Base-by-base conservation (phyloP, 1,140 invertebrate genomes). In the Drosophila busckii region DNA sequence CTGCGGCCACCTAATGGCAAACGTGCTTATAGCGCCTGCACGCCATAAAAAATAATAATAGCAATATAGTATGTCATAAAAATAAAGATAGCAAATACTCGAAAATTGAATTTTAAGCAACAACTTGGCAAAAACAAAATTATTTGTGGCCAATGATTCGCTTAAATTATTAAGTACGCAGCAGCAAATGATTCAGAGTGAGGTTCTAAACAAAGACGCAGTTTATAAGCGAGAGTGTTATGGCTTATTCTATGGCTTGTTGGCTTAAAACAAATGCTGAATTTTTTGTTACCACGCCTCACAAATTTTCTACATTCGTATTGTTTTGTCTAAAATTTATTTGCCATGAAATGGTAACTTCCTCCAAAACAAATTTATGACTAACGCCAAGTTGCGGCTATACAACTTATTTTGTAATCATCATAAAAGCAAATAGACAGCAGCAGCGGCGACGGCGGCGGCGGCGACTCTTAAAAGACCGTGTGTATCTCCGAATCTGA, bases 1-100 rank as follows among this genome's bases (percentile, higher is more conserved):
- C 15, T 16, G 67, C 41, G 38, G 45, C 63, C 41, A 49, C 50
- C 48, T 52, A 50, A 60, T 34, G 5, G 17, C 41, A 78, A 82
- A 80, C 75, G 69, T 80, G 75, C 82, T 82, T 80, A 73, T 80
- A 62, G 73, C 64, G 68, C 42, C 62, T 59, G 70, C 69, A 68
- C 64, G 50, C 42, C 56, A 54, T 35, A 63, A 55, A 50, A 40
- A 34, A 58, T 31, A 44, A 41, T 35, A 45, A 29, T 26, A 40
- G 26, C 29, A 28, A 23, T 8, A 54, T 38, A 67, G 55, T 54
- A 53, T 50, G 73, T 58, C 53, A 66, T 64, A 66, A 66, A 66
- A 66, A 65, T 46, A 66, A 55, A 66, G 56, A 66, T 66, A 49
- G n/a, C n/a, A n/a, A n/a, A 54, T 38, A 67, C 55, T 54, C 48